Conservation (phyloP, 2,113 vertebrate genomes). For the Anhinga anhinga region DNA sequence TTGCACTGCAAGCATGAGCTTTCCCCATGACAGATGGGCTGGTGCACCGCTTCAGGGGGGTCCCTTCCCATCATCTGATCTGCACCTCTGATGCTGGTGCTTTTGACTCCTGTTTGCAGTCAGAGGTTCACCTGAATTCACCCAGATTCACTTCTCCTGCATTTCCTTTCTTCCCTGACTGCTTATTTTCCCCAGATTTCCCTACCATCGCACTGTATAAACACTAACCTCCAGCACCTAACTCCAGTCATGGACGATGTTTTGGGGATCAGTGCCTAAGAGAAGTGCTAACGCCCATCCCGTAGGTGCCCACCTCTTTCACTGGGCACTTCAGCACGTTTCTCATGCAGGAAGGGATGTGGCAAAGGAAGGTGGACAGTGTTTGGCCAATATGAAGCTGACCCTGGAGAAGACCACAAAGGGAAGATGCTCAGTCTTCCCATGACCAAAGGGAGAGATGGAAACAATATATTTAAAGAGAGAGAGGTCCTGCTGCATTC, state of each 20-base stretch:
- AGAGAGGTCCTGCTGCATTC: neutral
- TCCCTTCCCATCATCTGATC: neutral
- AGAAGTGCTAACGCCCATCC: neutral
- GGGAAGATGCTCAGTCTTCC: neutral
- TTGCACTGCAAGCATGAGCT: neutral
- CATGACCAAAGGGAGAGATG: neutral
- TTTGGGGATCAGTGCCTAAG: neutral
- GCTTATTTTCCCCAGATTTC: neutral
- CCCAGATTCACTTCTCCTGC: neutral
- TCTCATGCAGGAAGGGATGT: neutral
- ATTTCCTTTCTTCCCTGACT: neutral
- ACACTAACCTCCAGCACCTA: neutral
- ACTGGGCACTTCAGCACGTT: neutral
- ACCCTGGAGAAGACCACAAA: neutral
- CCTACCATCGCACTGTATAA: neutral
- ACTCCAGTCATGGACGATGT: rapidly evolving
- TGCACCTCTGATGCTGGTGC: neutral
- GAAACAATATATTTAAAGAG: neutral
- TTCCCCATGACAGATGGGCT: neutral
- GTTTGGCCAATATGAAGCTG: neutral
- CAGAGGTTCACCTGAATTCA: neutral
- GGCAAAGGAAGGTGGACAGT: neutral
- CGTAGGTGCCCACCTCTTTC: neutral
- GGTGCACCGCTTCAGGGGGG: neutral
- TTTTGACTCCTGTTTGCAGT: neutral